Percentiles rank a stretch among this genome's conserved stretches.
Evolutionary conservation across 1,140 invertebrate species (phyloP).

Genomic region (Drosophila lini): DNA sequence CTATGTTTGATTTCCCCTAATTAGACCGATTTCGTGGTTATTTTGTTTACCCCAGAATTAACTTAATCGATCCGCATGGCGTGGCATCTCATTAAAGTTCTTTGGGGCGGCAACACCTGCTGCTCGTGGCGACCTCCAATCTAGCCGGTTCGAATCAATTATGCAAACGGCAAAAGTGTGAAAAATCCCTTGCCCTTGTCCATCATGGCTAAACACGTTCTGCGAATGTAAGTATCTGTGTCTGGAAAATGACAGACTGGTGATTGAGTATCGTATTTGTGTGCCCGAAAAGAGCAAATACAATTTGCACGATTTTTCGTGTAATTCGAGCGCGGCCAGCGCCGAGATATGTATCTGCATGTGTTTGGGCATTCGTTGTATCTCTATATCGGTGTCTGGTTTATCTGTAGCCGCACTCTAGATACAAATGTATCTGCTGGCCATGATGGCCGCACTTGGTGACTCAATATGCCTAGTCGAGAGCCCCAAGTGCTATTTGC

Average conservation of each 20-base stretch:
- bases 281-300: slow-evolving; percentile 67
- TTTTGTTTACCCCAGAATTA: slow-evolving; percentile 33
- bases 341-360: slow-evolving; percentile 47
- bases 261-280: slow-evolving; percentile 64
- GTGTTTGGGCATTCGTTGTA: slow-evolving; percentile 41
- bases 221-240: slow-evolving; percentile 53
- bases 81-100: slow-evolving; percentile 45
- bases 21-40: slow-evolving; percentile 13
- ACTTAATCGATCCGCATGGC: slow-evolving; percentile 24
- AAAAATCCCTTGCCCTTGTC: slow-evolving; percentile 66
- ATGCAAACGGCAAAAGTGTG: slow-evolving; percentile 75
- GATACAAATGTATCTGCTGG: slow-evolving; percentile 63
- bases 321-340: slow-evolving; percentile 55
- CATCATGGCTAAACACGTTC: slow-evolving; percentile 66
- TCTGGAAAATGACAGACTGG: slow-evolving; percentile 49
- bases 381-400: slow-evolving; percentile 32
- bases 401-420: slow-evolving; percentile 38
- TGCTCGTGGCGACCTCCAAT: slow-evolving; percentile 30
- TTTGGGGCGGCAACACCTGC: slow-evolving; percentile 10
- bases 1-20: slow-evolving; percentile 19
- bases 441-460: slow-evolving; percentile 66
- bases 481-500: slow-evolving; percentile 40
- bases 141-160: slow-evolving; percentile 62
- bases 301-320: slow-evolving; percentile 76
- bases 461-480: slow-evolving; percentile 75